Evolutionary conservation across 2,888 invertebrate species (phyloP).

Genomic region (Amblyjoppa fuscipennis): DNA sequence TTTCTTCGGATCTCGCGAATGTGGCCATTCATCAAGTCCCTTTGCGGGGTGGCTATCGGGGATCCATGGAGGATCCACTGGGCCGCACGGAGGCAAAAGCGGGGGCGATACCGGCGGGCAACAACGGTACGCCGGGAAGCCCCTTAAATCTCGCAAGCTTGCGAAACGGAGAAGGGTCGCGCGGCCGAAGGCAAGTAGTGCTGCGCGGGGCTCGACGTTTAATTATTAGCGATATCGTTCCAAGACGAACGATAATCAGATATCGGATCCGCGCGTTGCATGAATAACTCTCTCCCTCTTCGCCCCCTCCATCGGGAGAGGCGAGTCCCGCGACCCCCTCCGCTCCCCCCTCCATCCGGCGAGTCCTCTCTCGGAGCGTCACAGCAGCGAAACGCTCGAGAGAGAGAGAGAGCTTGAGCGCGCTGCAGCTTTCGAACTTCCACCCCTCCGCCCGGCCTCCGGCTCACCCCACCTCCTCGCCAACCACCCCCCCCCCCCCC

Average conservation of each 20-base stretch:
- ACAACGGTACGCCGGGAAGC: conserved; percentile 40
- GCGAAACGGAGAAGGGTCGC: conserved; percentile 61
- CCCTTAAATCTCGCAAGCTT: conserved; percentile 66
- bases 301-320: conserved; percentile 20
- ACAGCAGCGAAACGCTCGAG: conserved; percentile 38
- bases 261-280: conserved; percentile 80
- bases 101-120: conserved; percentile 30
- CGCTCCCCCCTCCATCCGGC: conserved; percentile 30
- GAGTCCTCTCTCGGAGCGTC: conserved; percentile 56
- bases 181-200: conserved; percentile 50
- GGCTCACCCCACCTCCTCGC: conserved; percentile 25
- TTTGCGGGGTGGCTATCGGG: conserved; percentile 9
- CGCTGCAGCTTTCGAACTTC: conserved; percentile 61
- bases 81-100: conserved; percentile 4
- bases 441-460: conserved; percentile 45
- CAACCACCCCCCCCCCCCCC: conserved; percentile 29
- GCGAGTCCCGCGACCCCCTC: not conserved
- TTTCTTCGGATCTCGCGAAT: not conserved
- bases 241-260: conserved; percentile 83
- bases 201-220: conserved; percentile 75
- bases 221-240: conserved; percentile 81
- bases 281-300: conserved; percentile 75
- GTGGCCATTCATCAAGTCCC: conserved; percentile 12
- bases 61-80: conserved; percentile 21
- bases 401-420: conserved; percentile 13